Percentiles rank a stretch among this genome's conserved stretches.
phyloP scores from a whole-genome alignment of 2,888 invertebrate species.

The Thumatha senex region DNA sequence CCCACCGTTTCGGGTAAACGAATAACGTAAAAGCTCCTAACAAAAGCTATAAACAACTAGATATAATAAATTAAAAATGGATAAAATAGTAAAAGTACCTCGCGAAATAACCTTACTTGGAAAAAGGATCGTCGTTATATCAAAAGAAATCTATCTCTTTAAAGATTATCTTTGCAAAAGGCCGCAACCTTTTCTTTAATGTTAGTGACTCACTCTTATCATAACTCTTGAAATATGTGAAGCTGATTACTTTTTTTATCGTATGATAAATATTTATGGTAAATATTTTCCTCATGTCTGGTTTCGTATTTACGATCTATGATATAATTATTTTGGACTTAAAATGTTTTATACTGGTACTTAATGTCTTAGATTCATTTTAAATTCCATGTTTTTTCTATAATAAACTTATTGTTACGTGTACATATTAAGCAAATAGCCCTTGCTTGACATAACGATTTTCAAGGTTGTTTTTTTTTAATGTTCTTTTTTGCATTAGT shows the following conservation, averaged over 20 bases:
- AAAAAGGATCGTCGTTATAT: neutral
- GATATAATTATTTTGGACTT: neutral
- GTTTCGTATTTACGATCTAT: neutral
- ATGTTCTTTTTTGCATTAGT: no score
- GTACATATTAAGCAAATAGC: no score
- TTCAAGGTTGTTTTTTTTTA: no score
- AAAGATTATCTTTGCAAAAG: slow-evolving; percentile 1
- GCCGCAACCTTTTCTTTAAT: neutral
- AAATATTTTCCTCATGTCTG: neutral
- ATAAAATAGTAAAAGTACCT: neutral
- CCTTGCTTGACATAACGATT: no score
- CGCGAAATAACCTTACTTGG: neutral
- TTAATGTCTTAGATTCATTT: no score
- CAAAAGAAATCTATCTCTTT: neutral
- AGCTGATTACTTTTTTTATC: neutral
- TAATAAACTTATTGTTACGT: no score
- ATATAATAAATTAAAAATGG: no score
- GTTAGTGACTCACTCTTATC: neutral
- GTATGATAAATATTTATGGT: neutral
- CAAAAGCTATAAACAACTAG: no score
- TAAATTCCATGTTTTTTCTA: no score
- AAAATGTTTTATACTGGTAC: no score
- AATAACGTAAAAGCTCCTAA: no score
- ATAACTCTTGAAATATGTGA: neutral
- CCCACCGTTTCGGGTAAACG: no score